These are phyloP conservation scores for Drosophila pectinifera DNA, from an alignment of 1,140 invertebrate genomes.

Conservation along the genomic window DNA sequence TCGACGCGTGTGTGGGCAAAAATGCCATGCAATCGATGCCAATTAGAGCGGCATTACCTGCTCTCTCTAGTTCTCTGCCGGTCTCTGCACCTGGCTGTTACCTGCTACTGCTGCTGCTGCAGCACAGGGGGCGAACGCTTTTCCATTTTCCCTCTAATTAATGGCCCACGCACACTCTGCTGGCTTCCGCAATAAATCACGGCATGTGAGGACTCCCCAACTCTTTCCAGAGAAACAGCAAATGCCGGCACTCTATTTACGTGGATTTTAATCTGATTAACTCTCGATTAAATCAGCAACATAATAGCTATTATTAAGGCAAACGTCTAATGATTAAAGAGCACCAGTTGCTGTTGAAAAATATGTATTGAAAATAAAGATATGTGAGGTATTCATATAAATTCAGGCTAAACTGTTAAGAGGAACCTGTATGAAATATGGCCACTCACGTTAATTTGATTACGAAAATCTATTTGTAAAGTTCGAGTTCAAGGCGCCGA, in stretches of 20 bases:
- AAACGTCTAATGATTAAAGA: background rate
- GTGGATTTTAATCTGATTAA: constrained; percentile 5
- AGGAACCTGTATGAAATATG: constrained; percentile 6
- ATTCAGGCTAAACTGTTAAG: background rate
- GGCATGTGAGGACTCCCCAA: background rate
- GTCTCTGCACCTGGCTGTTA: constrained; percentile 12
- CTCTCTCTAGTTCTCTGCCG: no score
- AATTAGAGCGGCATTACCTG: constrained; percentile 52
- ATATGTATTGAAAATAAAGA: background rate
- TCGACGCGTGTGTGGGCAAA: constrained; percentile 16
- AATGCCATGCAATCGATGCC: constrained; percentile 60
- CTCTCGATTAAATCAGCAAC: background rate
- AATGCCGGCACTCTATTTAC: constrained; percentile 1
- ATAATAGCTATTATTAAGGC: background rate
- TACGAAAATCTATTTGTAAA: constrained; percentile 20
- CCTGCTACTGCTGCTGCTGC: constrained; percentile 3
- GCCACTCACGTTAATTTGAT: constrained; percentile 24
- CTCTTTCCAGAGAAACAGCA: background rate
- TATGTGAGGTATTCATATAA: background rate
- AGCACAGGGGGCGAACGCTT: background rate
- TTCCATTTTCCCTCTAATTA: constrained; percentile 6
- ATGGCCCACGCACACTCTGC: constrained; percentile 3
- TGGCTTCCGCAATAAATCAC: background rate
- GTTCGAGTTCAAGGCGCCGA: constrained; percentile 20
- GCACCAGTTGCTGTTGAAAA: background rate